These are phyloP conservation scores for Disparrhopalites patrizii DNA, from an alignment of 2,888 invertebrate species.

Conservation along the genomic window DNA sequence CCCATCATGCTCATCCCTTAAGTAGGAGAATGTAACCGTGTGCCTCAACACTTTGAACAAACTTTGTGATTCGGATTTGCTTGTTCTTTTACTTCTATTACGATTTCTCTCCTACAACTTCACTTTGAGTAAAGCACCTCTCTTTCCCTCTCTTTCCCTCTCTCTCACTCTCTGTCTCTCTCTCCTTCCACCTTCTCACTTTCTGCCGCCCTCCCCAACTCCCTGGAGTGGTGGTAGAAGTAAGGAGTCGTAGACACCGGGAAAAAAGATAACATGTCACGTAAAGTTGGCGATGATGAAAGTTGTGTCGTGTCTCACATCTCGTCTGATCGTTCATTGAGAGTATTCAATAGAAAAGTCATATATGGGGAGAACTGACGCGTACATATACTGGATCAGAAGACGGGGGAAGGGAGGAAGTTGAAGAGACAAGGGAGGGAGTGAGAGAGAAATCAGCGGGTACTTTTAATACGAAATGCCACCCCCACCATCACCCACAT, in stretches of 20 bases:
- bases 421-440: too few relatives aligned
- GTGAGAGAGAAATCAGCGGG: too few relatives aligned
- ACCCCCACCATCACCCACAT: neutral
- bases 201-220: conserved; percentile 14
- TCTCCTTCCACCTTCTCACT: conserved; percentile 4
- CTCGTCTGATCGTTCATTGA: conserved; percentile 26
- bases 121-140: neutral
- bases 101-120: neutral
- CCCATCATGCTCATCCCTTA: conserved; percentile 24
- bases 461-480: too few relatives aligned
- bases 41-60: conserved; percentile 23
- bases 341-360: conserved; percentile 15
- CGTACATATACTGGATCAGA: too few relatives aligned
- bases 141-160: neutral
- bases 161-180: conserved; percentile 4
- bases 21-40: conserved; percentile 12
- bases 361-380: too few relatives aligned
- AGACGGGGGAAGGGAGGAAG: too few relatives aligned
- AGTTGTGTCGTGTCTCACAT: conserved; percentile 25
- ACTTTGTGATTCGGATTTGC: conserved; percentile 24
- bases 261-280: conserved; percentile 27
- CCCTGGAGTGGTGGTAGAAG: too few relatives aligned
- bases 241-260: too few relatives aligned
- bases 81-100: conserved; percentile 6
- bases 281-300: conserved; percentile 29